Conservation (phyloP, 2,888 invertebrate genomes). For the Anoncus sp. region DNA sequence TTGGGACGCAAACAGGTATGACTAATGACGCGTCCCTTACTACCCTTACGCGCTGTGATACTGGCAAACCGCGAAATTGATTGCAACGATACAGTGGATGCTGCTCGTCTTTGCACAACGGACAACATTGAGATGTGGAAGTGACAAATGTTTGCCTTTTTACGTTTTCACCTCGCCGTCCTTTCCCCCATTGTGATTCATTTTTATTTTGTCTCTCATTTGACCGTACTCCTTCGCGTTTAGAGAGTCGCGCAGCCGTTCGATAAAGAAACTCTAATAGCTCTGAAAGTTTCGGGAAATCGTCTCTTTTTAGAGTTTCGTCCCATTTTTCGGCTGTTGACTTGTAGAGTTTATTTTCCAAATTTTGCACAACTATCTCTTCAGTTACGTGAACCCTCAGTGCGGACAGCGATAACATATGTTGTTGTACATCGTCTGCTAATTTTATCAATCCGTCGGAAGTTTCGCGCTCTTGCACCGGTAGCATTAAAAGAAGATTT, state of each 20-base stretch:
- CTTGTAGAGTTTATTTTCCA: conserved; percentile 1
- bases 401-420: neutral
- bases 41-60: neutral
- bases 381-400: neutral
- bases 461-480: conserved; percentile 15
- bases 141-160: neutral
- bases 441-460: neutral
- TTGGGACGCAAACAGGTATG: neutral
- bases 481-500: neutral
- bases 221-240: neutral
- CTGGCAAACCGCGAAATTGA: neutral
- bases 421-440: conserved; percentile 13
- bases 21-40: neutral
- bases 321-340: conserved; percentile 7
- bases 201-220: neutral
- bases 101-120: neutral
- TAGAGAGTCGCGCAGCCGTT: neutral
- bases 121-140: neutral
- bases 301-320: neutral
- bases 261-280: conserved; percentile 4
- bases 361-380: neutral
- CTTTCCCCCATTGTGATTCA: neutral
- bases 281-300: neutral
- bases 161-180: neutral
- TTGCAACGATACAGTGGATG: conserved; percentile 14